Percentiles rank a stretch among this genome's conserved stretches.
Evolutionary conservation across 2,113 vertebrate genomes (phyloP).

Genomic region (Cranoglanis bouderius): DNA sequence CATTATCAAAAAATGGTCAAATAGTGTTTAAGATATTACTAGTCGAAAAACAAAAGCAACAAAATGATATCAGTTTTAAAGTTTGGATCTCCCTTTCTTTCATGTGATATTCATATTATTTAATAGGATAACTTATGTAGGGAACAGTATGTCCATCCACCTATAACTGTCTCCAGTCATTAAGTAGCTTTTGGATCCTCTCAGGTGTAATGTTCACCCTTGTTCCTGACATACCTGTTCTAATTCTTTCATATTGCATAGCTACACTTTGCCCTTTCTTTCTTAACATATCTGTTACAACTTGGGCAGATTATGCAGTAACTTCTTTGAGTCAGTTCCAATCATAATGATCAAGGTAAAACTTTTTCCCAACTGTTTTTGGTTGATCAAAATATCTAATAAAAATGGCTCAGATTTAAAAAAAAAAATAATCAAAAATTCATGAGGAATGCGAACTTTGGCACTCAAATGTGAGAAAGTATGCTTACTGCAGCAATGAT

Average conservation of each 20-base stretch:
- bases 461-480: background rate
- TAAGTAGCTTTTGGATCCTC: background rate
- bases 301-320: background rate
- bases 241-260: background rate
- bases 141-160: background rate
- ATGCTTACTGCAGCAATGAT: background rate
- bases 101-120: background rate
- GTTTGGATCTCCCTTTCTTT: background rate
- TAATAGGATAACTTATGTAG: background rate
- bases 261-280: background rate
- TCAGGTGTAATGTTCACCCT: background rate
- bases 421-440: background rate
- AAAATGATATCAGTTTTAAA: background rate
- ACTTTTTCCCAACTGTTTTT: background rate
- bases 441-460: background rate
- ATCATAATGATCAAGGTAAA: background rate
- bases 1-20: too few species aligned
- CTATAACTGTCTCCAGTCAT: background rate
- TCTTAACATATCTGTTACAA: background rate
- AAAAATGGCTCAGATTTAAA: too few species aligned
- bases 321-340: background rate
- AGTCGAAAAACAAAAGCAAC: background rate
- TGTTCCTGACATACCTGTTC: background rate
- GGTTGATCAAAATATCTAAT: background rate
- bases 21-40: background rate